Evolutionary conservation across 2,888 invertebrate genomes (phyloP).

Genomic region (Clepsis dumicolana): DNA sequence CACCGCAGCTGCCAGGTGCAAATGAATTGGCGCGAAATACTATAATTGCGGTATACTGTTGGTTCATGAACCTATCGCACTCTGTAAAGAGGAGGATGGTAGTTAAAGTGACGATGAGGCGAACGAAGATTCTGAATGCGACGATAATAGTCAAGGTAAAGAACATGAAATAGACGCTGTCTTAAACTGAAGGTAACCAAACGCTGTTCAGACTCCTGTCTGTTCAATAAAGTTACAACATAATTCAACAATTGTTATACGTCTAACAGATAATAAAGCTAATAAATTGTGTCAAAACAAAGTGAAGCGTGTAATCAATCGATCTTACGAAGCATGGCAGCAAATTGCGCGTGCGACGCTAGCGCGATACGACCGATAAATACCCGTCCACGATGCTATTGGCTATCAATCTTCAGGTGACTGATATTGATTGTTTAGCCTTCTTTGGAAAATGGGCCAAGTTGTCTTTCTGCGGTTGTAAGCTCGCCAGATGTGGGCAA

Average conservation of each 20-base stretch:
- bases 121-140: not conserved
- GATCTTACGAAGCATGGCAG: constrained; percentile 49
- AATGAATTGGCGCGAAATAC: constrained; percentile 45
- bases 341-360: constrained; percentile 50
- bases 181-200: not conserved
- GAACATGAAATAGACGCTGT: not conserved
- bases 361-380: constrained; percentile 49
- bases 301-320: constrained; percentile 51
- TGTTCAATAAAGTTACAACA: not conserved
- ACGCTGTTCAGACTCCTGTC: not conserved
- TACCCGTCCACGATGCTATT: constrained; percentile 40
- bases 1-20: constrained; percentile 59
- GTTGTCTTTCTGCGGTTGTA: constrained; percentile 10
- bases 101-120: not conserved
- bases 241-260: not conserved
- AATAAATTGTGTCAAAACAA: constrained; percentile 53
- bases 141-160: not conserved
- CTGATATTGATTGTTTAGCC: constrained; percentile 11
- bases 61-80: not conserved
- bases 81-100: not conserved
- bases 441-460: constrained; percentile 14
- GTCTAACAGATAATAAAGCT: constrained; percentile 36
- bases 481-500: not conserved
- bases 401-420: constrained; percentile 24
- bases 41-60: constrained; percentile 12